Conservation (phyloP, 2,888 invertebrate genomes). For the Parapristionchus giblindavisi region DNA sequence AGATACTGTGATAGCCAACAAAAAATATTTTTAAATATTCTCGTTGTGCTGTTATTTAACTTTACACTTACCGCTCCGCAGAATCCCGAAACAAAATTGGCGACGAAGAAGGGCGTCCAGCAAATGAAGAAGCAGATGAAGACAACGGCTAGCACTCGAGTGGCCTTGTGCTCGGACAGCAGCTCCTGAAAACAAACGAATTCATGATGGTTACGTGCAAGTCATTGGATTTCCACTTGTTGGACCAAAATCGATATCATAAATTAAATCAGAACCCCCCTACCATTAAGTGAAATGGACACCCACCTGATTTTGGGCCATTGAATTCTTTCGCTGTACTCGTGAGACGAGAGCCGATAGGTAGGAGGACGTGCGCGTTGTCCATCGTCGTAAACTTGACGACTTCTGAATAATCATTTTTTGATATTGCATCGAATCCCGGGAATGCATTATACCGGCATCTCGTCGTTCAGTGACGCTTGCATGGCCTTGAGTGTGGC, state of each 20-base stretch:
- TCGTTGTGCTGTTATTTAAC: not conserved
- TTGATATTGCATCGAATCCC: constrained; percentile 1
- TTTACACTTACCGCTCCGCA: constrained; percentile 73
- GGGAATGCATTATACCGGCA: not conserved
- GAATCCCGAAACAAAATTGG: constrained; percentile 85
- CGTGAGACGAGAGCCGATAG: constrained; percentile 5
- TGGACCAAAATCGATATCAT: no score
- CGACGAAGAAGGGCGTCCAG: constrained; percentile 94
- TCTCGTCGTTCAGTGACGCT: not conserved
- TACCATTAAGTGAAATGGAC: not conserved
- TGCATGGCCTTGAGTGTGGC: no score
- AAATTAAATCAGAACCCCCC: no score
- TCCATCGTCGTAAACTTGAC: constrained; percentile 24
- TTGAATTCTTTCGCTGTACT: constrained; percentile 25
- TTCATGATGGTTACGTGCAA: no score
- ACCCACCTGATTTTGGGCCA: constrained; percentile 1
- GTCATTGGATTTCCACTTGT: no score
- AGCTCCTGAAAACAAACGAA: constrained; percentile 57
- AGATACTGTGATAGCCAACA: not conserved
- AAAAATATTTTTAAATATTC: no score
- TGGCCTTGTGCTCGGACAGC: constrained; percentile 84
- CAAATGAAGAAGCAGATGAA: constrained; percentile 92
- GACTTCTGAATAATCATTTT: not conserved
- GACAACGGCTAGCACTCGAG: constrained; percentile 91
- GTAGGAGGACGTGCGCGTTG: constrained; percentile 11